Evolutionary conservation across 2,113 vertebrate species (phyloP).

Genomic region (Misgurnus mizolepis): DNA sequence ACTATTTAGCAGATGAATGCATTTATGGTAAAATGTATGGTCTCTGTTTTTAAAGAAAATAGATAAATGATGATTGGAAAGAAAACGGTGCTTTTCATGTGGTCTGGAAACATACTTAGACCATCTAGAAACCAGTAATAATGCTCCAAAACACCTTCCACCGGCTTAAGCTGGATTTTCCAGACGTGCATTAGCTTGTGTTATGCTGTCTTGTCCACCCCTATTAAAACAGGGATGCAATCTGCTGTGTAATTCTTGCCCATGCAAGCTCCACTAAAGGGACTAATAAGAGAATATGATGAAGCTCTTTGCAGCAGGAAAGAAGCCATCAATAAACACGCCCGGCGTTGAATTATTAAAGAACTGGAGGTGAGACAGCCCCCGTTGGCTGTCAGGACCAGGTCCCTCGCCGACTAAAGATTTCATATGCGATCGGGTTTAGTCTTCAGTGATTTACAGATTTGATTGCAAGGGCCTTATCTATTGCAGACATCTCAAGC

Average conservation of each 20-base stretch:
- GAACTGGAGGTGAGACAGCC: constrained; percentile 30
- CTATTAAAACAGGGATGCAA: constrained; percentile 41
- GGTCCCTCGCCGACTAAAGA: constrained; percentile 17
- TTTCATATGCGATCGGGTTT: constrained; percentile 33
- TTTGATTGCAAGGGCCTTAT: constrained; percentile 29
- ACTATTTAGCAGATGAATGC: too few species aligned
- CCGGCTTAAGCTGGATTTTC: too few species aligned
- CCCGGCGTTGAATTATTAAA: constrained; percentile 40
- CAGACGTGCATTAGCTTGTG: constrained; percentile 32
- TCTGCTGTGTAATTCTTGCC: constrained; percentile 42
- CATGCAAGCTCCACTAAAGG: constrained; percentile 27
- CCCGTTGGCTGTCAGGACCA: constrained; percentile 26
- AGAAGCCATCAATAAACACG: constrained; percentile 47
- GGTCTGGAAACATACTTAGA: too few species aligned
- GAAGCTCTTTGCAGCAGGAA: constrained; percentile 24
- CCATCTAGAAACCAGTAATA: too few species aligned
- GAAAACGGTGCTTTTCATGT: too few species aligned
- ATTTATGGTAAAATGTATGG: too few species aligned
- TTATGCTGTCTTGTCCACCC: background rate
- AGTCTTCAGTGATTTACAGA: constrained; percentile 24
- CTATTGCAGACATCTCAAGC: background rate
- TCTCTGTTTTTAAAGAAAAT: too few species aligned
- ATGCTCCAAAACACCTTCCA: too few species aligned
- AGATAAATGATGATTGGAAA: too few species aligned
- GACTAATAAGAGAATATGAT: constrained; percentile 43